Percentiles rank a stretch among this genome's conserved stretches.
phyloP scores from a whole-genome alignment of 2,888 invertebrate genomes.

The Agriopis leucophaearia region DNA sequence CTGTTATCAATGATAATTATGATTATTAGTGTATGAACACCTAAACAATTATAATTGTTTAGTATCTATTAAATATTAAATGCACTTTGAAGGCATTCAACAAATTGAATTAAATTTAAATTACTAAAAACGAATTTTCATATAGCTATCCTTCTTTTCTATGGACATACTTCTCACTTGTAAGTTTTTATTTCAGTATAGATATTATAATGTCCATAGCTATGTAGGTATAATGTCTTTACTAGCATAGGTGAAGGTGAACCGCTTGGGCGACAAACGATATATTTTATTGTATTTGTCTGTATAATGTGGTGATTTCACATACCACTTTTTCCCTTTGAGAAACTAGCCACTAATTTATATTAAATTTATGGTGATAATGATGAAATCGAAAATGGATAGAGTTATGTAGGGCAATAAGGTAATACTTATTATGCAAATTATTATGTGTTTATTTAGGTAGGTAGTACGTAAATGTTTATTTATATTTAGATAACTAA shows the following conservation, averaged over 20 bases:
- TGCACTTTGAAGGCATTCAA: no score
- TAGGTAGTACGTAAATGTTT: not conserved
- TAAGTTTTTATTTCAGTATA: constrained; percentile 7
- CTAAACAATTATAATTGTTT: no score
- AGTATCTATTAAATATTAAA: no score
- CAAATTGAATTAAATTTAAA: no score
- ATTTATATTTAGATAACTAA: not conserved
- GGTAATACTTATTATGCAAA: not conserved
- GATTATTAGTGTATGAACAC: no score
- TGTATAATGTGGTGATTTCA: constrained; percentile 33
- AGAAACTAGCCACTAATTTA: not conserved
- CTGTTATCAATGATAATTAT: no score
- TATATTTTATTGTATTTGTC: constrained; percentile 46
- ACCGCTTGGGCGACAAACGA: constrained; percentile 50
- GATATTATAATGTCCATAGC: constrained; percentile 12
- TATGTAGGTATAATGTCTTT: constrained; percentile 25
- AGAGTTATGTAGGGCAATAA: not conserved
- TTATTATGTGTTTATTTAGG: not conserved
- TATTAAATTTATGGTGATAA: not conserved
- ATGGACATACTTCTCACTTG: constrained; percentile 3
- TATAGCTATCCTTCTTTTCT: not conserved
- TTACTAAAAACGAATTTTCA: no score
- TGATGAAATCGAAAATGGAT: not conserved
- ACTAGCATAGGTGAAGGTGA: constrained; percentile 61
- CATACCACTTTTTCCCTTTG: constrained; percentile 7